These are phyloP conservation scores for Acronicta aceris DNA, from an alignment of 2,888 invertebrate genomes.

Conservation along the genomic window DNA sequence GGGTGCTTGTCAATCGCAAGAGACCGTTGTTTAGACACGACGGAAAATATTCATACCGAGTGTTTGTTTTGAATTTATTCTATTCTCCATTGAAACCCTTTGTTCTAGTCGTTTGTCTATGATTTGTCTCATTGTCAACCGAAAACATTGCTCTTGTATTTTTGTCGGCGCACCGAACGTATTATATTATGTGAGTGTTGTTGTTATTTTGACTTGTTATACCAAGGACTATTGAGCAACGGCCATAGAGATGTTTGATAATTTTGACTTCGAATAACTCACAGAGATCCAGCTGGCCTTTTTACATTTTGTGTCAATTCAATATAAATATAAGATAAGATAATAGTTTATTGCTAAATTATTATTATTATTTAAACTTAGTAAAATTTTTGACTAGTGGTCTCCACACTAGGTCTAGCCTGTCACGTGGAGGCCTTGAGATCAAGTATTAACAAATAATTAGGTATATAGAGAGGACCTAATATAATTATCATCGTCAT, in stretches of 20 bases:
- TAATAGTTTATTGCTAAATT: too few species aligned
- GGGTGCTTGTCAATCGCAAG: conserved; percentile 46
- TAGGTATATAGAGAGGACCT: too few species aligned
- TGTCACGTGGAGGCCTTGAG: too few species aligned
- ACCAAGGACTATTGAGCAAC: conserved; percentile 24
- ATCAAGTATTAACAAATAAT: too few species aligned
- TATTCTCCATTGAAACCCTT: conserved; percentile 84
- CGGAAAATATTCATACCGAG: conserved; percentile 73
- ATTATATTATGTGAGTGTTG: conserved; percentile 60
- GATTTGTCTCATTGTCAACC: conserved; percentile 77
- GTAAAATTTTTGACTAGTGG: too few species aligned
- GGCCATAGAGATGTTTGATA: conserved; percentile 16
- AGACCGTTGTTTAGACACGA: conserved; percentile 69
- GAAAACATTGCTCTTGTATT: conserved; percentile 79
- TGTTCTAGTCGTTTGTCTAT: conserved; percentile 79
- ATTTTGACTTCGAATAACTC: conserved; percentile 3
- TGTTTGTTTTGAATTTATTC: conserved; percentile 81
- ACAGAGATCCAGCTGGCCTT: too few species aligned
- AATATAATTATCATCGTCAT: too few species aligned
- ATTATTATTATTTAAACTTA: too few species aligned
- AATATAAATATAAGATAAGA: too few species aligned
- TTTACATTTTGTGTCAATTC: not conserved
- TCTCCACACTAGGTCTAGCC: too few species aligned
- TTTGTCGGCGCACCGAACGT: conserved; percentile 67
- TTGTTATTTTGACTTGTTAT: conserved; percentile 53